These are phyloP conservation scores for Pachypeltis micranthus DNA, from an alignment of 1,140 invertebrate species.

Conservation along the genomic window DNA sequence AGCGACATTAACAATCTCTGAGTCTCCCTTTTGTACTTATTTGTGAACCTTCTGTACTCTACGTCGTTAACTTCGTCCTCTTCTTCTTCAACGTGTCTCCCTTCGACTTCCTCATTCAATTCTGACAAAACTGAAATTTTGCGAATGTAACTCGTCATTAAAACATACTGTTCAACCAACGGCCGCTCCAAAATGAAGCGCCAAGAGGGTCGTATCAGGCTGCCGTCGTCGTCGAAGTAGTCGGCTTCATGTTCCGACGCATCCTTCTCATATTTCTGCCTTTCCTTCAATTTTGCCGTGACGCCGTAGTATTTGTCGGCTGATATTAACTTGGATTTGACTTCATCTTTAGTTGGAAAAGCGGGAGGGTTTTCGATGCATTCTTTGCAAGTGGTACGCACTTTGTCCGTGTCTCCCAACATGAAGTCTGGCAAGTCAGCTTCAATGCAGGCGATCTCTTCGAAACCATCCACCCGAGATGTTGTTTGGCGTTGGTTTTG, in stretches of 20 bases:
- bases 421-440: not conserved
- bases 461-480: not conserved
- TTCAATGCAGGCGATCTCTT: not conserved
- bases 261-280: not conserved
- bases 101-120: not conserved
- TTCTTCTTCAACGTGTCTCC: not conserved
- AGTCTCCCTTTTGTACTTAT: not conserved
- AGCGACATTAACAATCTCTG: not conserved
- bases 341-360: not conserved
- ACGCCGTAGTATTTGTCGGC: slow-evolving; percentile 3
- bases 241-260: not conserved
- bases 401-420: not conserved
- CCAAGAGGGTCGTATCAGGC: slow-evolving; percentile 23
- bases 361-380: not conserved
- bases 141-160: slow-evolving; percentile 2
- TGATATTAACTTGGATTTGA: not conserved
- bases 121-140: not conserved
- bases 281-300: not conserved
- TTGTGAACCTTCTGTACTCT: not conserved
- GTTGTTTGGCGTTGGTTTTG: no score
- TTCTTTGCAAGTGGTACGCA: not conserved
- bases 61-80: not conserved
- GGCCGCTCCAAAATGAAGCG: slow-evolving; percentile 26
- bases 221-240: slow-evolving; percentile 13
- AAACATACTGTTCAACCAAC: not conserved